Evolutionary conservation across 2,888 invertebrate genomes (phyloP), one percentile per base, ranked within the genome.

Genomic region (Axea sp.): DNA sequence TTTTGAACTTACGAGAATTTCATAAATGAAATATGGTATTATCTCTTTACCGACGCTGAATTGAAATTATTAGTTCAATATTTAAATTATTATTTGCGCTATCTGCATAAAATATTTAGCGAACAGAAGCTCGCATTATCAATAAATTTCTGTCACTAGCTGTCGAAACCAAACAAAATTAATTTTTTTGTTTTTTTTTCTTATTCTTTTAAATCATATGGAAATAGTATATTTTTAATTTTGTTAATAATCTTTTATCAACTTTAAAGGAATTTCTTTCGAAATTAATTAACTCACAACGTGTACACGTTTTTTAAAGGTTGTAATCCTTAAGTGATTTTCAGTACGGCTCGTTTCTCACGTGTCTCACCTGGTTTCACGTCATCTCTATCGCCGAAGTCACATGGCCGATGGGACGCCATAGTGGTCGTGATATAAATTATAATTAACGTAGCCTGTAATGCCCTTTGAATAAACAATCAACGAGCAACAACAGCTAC

Each of bases 381-480:
- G 41, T 65, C 67, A 64, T 59, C 67, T 60, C 55, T 59, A 62
- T 59, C 59, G 51, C 15, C 39, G 53, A 76, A 65, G 68, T 68
- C 57, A 75, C 76, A 76, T 73, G 75, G 80, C 73, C 78, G 79
- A 80, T 80, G 80, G 80, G 81, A 82, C 79, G 81, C 80, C 80
- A 80, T 80, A 78, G 80, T 80, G 81, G 80, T 80, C 78, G 83
- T 79, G 81, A 83, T 83, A 84, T 85, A 84, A 86, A 85, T 86
- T 85, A 84, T 86, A 86, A 85, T 86, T 84, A 85, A 83, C 76
- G 76, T 77, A 78, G 81, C 81, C 82, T 80, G 84, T 84, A 86
- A 85, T 85, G 83, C 83, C 84, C 80, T 81, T 80, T 84, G 84
- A 86, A 86, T 85, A 84, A 84, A 82, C 80, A 79, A 85, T 80